phyloP scores from a whole-genome alignment of 1,140 invertebrate species.

The Halesus radiatus region DNA sequence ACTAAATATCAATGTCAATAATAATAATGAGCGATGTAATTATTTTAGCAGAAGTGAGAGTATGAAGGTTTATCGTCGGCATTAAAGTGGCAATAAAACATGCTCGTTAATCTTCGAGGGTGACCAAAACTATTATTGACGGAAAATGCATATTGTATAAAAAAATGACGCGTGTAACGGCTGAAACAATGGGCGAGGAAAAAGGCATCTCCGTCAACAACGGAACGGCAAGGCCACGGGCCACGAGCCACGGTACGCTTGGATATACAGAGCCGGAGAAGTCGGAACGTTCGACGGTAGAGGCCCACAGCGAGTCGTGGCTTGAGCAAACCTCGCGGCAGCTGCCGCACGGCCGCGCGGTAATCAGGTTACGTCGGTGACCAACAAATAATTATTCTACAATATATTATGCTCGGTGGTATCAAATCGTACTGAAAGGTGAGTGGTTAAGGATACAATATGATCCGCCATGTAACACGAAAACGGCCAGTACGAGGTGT shows the following conservation, averaged over 20 bases:
- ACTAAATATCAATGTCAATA: slow-evolving; percentile 14
- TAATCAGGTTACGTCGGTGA: slow-evolving; percentile 5
- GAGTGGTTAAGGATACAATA: too few relatives aligned
- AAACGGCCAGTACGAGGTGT: too few relatives aligned
- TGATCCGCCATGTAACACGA: too few relatives aligned
- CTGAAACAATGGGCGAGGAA: slow-evolving; percentile 30
- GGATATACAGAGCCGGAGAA: too few relatives aligned
- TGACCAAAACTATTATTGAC: slow-evolving; percentile 19
- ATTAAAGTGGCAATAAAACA: slow-evolving; percentile 26
- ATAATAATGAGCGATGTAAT: not conserved
- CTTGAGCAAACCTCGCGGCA: not conserved
- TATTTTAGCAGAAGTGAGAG: too few relatives aligned
- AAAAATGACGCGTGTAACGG: not conserved
- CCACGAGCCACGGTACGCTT: too few relatives aligned
- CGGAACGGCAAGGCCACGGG: not conserved
- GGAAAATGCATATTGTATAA: not conserved
- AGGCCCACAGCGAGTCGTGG: not conserved
- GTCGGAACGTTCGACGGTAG: too few relatives aligned
- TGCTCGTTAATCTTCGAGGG: slow-evolving; percentile 12
- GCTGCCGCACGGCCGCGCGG: not conserved
- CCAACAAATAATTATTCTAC: not conserved
- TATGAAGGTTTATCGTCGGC: slow-evolving; percentile 21
- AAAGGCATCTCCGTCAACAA: slow-evolving; percentile 29
- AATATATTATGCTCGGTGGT: too few relatives aligned
- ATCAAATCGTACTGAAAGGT: too few relatives aligned